Percentiles rank a stretch among this genome's conserved stretches.
Evolutionary conservation across 2,113 vertebrate genomes (phyloP).

Genomic region (Tetraodon nigroviridis): DNA sequence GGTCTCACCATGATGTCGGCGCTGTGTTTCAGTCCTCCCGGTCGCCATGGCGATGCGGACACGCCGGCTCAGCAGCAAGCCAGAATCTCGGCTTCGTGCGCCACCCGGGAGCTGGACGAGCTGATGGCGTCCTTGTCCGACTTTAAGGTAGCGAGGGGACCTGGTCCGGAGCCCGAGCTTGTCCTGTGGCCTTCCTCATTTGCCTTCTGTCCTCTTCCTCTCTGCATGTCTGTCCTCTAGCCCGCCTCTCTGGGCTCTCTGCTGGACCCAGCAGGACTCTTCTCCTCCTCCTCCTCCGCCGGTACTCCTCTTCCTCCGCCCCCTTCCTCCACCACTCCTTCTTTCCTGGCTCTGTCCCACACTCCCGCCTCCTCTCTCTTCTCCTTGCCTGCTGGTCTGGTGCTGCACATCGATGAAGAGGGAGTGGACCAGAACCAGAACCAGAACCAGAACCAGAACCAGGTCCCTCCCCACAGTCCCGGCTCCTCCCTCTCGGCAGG

Average conservation of each 20-base stretch:
- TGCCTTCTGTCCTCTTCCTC: slow-evolving; percentile 31
- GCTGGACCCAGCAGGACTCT: slow-evolving; percentile 60
- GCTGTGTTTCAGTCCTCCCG: slow-evolving; percentile 73
- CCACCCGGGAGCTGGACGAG: slow-evolving; percentile 94
- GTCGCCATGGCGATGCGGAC: slow-evolving; percentile 80
- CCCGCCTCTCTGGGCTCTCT: slow-evolving; percentile 81
- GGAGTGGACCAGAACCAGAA: slow-evolving; percentile 41
- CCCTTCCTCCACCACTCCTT: slow-evolving; percentile 41
- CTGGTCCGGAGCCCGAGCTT: background rate
- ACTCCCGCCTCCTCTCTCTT: slow-evolving; percentile 49
- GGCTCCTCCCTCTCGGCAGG: slow-evolving; percentile 51
- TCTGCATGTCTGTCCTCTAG: slow-evolving; percentile 75
- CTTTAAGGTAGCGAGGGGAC: slow-evolving; percentile 84
- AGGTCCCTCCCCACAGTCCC: slow-evolving; percentile 44
- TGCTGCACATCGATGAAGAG: slow-evolving; percentile 73
- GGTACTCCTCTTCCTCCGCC: slow-evolving; percentile 49
- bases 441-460: no score
- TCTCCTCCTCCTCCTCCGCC: slow-evolving; percentile 48
- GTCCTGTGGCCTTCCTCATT: slow-evolving; percentile 25
- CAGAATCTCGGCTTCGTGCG: slow-evolving; percentile 94
- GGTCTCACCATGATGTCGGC: no score
- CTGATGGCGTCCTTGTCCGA: slow-evolving; percentile 98
- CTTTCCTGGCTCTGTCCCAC: slow-evolving; percentile 40
- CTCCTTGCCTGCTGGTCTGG: slow-evolving; percentile 49
- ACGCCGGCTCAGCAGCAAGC: slow-evolving; percentile 88